phyloP scores from a whole-genome alignment of 1,140 invertebrate genomes.

The Cephus cinctus region DNA sequence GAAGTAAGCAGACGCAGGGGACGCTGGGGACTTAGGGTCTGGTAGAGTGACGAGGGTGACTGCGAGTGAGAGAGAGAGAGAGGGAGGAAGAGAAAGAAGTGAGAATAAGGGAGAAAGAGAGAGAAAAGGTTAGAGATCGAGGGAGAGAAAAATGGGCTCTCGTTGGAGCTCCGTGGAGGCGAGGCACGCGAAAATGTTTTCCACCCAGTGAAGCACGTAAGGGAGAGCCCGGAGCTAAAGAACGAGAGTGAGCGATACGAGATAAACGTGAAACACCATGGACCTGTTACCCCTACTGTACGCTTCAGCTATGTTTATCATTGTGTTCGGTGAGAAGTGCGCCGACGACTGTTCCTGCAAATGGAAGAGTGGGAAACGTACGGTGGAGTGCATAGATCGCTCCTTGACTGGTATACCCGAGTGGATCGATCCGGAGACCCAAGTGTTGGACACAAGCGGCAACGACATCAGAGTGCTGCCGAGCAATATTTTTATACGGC shows the following conservation, averaged over 20 bases:
- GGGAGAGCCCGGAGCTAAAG: constrained; percentile 5
- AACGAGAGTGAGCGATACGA: constrained; percentile 2
- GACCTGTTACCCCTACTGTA: constrained; percentile 24
- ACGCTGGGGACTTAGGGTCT: constrained; percentile 3
- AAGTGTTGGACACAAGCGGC: constrained; percentile 84
- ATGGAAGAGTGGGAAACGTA: constrained; percentile 90
- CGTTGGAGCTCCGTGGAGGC: constrained; percentile 8
- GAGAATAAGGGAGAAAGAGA: constrained; percentile 9
- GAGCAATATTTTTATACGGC: constrained; percentile 75
- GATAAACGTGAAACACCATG: constrained; percentile 19
- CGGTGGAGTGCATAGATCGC: constrained; percentile 82
- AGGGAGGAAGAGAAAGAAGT: constrained; percentile 2
- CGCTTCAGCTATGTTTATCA: neutral
- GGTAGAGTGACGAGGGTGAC: constrained; percentile 5
- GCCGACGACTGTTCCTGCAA: constrained; percentile 82
- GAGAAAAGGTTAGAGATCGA: no score
- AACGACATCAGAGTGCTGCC: constrained; percentile 83
- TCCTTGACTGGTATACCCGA: constrained; percentile 79
- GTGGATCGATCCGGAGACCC: constrained; percentile 80
- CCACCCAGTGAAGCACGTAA: neutral
- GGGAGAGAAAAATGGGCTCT: no score
- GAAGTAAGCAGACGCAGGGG: constrained; percentile 11
- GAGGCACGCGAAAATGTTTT: constrained; percentile 13
- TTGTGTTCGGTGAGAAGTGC: constrained; percentile 53
- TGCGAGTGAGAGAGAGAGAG: neutral